Evolutionary conservation across 2,797 vertebrate genomes (phyloP).

Genomic region (Gambusia yucatana): DNA sequence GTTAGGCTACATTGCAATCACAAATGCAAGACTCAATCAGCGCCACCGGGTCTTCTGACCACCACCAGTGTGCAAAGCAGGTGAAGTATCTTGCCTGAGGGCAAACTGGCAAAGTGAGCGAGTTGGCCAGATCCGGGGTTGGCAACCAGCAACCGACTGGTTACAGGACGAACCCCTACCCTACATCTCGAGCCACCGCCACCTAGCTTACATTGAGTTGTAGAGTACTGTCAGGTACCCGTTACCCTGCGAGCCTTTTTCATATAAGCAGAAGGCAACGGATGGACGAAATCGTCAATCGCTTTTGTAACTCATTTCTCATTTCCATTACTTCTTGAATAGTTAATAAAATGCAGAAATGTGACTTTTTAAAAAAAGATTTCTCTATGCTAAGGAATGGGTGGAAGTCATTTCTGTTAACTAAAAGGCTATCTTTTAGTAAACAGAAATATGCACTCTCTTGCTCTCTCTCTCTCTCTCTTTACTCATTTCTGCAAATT

Average conservation of each 20-base stretch:
- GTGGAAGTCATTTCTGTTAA: neutral
- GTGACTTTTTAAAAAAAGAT: neutral
- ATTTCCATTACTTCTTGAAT: neutral
- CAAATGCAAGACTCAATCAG: neutral
- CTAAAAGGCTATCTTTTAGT: neutral
- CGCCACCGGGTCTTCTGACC: neutral
- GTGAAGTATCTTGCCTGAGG: neutral
- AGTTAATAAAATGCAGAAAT: neutral
- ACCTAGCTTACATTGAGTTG: neutral
- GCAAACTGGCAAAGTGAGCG: neutral
- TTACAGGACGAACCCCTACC: neutral
- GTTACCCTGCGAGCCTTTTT: neutral
- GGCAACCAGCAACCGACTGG: neutral
- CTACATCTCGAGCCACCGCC: neutral
- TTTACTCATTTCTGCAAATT: neutral
- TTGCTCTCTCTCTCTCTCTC: neutral
- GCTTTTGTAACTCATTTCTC: neutral
- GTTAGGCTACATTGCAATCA: neutral
- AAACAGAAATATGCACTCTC: neutral
- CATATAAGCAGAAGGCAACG: neutral
- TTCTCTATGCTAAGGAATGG: neutral
- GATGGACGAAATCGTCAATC: neutral
- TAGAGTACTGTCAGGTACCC: neutral
- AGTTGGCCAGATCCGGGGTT: neutral
- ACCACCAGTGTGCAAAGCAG: neutral